Conservation (phyloP, 2,113 vertebrate species). For the Eonycteris spelaea region DNA sequence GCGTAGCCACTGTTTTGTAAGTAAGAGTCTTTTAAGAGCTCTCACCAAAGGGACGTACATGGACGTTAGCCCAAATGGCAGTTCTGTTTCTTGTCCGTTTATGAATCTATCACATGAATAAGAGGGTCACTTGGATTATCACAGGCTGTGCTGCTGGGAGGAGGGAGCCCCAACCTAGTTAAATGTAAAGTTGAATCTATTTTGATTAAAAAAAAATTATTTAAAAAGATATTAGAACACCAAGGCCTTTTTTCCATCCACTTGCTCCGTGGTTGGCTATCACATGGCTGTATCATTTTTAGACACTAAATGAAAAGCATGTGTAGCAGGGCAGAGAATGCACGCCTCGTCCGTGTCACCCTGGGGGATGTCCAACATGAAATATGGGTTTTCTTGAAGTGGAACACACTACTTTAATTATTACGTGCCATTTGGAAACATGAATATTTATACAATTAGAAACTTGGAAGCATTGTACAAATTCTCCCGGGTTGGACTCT, state of each 20-base stretch:
- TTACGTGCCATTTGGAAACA: conserved; percentile 69
- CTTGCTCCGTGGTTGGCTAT: conserved; percentile 65
- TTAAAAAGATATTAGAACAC: conserved; percentile 46
- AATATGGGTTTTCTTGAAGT: conserved; percentile 75
- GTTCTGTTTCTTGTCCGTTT: neutral
- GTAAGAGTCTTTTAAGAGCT: neutral
- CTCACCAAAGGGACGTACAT: neutral
- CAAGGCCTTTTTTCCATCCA: conserved; percentile 50
- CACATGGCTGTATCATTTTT: conserved; percentile 66
- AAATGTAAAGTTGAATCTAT: conserved; percentile 43
- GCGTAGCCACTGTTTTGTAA: neutral
- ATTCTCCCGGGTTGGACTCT: conserved; percentile 65
- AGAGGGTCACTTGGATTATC: neutral
- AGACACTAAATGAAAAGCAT: conserved; percentile 78
- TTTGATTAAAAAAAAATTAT: neutral
- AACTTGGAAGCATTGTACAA: conserved; percentile 67
- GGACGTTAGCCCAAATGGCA: neutral
- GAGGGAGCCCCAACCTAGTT: neutral
- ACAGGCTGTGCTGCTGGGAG: neutral
- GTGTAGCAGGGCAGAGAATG: conserved; percentile 64
- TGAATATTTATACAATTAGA: conserved; percentile 77
- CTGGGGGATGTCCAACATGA: conserved; percentile 55
- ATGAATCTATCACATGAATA: neutral
- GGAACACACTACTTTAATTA: conserved; percentile 77
- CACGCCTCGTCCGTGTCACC: conserved; percentile 48